These are phyloP conservation scores for Manis crassicaudata DNA, from an alignment of 2,797 vertebrate species.

Conservation along the genomic window DNA sequence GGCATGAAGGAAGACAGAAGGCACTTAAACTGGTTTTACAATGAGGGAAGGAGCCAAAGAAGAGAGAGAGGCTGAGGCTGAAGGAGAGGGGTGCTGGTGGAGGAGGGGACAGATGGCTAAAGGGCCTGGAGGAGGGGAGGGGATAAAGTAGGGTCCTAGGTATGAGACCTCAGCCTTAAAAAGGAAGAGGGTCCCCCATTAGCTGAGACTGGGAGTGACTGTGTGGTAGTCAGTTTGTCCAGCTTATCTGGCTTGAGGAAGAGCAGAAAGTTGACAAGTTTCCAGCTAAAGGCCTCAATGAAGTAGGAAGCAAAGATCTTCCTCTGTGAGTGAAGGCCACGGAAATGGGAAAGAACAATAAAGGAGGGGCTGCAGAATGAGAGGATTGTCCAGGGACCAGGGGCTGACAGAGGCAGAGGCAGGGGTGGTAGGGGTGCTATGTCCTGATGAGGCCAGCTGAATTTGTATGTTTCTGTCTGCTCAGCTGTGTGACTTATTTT, in stretches of 20 bases:
- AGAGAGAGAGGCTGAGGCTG: background rate
- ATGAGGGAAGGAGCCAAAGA: background rate
- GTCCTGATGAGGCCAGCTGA: background rate
- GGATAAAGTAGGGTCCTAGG: background rate
- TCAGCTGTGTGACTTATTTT: background rate
- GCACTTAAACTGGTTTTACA: background rate
- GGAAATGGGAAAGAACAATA: background rate
- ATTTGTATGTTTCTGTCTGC: background rate
- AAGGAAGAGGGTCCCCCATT: background rate
- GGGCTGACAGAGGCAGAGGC: background rate
- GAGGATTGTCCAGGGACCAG: background rate
- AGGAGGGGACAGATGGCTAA: too few relatives aligned
- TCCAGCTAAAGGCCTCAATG: background rate
- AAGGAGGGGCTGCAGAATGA: background rate
- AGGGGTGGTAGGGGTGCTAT: rapidly evolving
- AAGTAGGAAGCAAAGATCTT: background rate
- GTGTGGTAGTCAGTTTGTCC: background rate
- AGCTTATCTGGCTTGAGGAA: too few relatives aligned
- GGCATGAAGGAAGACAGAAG: background rate
- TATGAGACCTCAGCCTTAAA: background rate
- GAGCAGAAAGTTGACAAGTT: background rate
- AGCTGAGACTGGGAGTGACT: background rate
- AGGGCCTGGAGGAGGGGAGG: background rate
- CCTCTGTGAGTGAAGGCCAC: background rate
- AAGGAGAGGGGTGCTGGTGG: background rate